A percentile compares a stretch with the other conserved stretches of the same genome.
phyloP scores from a whole-genome alignment of 1,140 invertebrate species.

The Drosophila kurseongensis region DNA sequence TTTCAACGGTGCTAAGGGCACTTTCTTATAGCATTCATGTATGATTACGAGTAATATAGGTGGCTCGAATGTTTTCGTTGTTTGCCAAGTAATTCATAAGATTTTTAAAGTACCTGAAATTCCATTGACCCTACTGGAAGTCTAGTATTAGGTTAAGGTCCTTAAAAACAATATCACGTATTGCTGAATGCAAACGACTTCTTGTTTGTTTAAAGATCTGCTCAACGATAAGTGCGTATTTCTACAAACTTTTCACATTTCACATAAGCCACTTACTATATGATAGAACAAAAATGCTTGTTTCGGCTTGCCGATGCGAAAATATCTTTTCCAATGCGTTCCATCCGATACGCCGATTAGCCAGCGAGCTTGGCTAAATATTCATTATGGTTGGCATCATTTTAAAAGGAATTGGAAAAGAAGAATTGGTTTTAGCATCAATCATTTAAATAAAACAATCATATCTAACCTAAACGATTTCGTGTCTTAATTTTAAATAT shows the following conservation, averaged over 20 bases:
- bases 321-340: slow-evolving; percentile 43
- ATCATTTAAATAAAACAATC: slow-evolving; percentile 76
- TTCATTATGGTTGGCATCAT: no score
- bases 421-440: slow-evolving; percentile 49
- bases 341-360: background rate
- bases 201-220: slow-evolving; percentile 32
- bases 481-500: slow-evolving; percentile 78
- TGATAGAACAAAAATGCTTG: background rate
- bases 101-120: slow-evolving; percentile 82
- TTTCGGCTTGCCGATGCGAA: slow-evolving; percentile 48
- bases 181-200: slow-evolving; percentile 55
- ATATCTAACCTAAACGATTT: slow-evolving; percentile 75
- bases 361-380: background rate
- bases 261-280: slow-evolving; percentile 8
- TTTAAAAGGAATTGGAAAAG: slow-evolving; percentile 30
- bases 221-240: slow-evolving; percentile 32
- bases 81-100: slow-evolving; percentile 81
- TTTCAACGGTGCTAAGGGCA: slow-evolving; percentile 58
- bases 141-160: slow-evolving; percentile 72
- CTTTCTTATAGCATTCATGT: slow-evolving; percentile 40
- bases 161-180: slow-evolving; percentile 36
- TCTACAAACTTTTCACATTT: slow-evolving; percentile 24
- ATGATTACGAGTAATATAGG: slow-evolving; percentile 29
- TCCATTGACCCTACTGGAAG: slow-evolving; percentile 69
- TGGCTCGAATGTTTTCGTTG: slow-evolving; percentile 59